Base-by-base conservation (phyloP, 2,888 invertebrate species). In the Hypena proboscidalis region DNA sequence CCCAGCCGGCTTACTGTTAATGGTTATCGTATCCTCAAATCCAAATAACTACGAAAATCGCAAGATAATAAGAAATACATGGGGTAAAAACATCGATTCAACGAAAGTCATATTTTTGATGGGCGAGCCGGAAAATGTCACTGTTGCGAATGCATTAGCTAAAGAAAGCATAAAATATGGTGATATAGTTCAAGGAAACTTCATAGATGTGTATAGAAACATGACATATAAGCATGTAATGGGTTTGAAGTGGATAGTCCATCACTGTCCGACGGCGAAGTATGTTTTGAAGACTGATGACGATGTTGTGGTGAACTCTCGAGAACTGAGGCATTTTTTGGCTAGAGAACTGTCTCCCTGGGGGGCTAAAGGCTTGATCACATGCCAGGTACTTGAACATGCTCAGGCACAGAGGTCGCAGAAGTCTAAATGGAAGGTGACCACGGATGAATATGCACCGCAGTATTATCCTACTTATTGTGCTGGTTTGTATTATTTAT, bases 201-300 rank as follows among this genome's bases (percentile, higher is more conserved):
- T 96, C 67, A 58, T 92, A 23, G 97, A 97, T 81, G 92, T 94
- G 0, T 97, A 97, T 70, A 91, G 94, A 33, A 97, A 97, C 77
- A 92, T 97, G 83, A 97, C 97, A 0, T 95, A 96, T 66, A 97
- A 97, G 71, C 96, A 97, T 76, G 94, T 95, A 3, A 96, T 96
- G 93, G 95, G 94, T 0, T 86, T 97, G 27, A 96, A 96, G 71
- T 97, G 96, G 94, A 93, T 94, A 10, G 84, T 92, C 0, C 94
- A 93, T 63, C 92, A 94, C 67, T 97, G 97, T 74, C 90, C 93
- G 0, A 84, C 89, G 21, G 95, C 95, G 0, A 94, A 92, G 61
- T 93, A 93, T 65, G 75, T 96, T 37, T 83, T 96, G 38, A 96
- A 96, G 33, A 73, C 94, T 42, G 96, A 96, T 72, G 96, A 96